Percentiles rank a stretch among this genome's conserved stretches.
phyloP scores from a whole-genome alignment of 2,113 vertebrate genomes.

The Psilopsiagon aurifrons region DNA sequence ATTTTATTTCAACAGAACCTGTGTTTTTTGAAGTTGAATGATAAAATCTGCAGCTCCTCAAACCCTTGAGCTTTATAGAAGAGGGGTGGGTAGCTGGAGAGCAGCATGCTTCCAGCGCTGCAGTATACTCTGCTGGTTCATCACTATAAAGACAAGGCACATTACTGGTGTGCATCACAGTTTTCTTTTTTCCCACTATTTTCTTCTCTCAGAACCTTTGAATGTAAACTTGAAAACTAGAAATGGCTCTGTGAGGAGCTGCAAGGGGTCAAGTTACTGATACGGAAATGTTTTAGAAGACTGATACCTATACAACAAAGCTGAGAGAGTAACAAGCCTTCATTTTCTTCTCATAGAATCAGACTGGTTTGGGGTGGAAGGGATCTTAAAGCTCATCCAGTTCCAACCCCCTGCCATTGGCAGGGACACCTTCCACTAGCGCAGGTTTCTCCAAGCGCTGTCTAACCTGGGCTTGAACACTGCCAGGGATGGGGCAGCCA shows the following conservation, averaged over 20 bases:
- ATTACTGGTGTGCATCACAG: background rate
- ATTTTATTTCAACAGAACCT: background rate
- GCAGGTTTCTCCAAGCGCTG: background rate
- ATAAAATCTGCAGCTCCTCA: background rate
- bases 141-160: background rate
- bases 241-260: background rate
- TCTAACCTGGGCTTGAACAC: background rate
- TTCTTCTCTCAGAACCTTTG: background rate
- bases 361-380: background rate
- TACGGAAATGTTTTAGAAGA: background rate
- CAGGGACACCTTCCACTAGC: background rate
- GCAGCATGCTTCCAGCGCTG: background rate
- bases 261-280: background rate
- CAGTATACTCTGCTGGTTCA: background rate
- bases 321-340: fast-evolving
- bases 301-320: background rate
- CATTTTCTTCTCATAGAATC: background rate
- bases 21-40: background rate
- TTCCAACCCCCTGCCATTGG: background rate
- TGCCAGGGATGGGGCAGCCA: background rate
- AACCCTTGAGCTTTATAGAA: background rate
- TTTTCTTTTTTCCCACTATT: background rate
- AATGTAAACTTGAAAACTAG: background rate
- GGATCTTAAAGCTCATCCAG: background rate
- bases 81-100: background rate